phyloP scores from a whole-genome alignment of 2,797 vertebrate genomes.

The Tangara arthus region DNA sequence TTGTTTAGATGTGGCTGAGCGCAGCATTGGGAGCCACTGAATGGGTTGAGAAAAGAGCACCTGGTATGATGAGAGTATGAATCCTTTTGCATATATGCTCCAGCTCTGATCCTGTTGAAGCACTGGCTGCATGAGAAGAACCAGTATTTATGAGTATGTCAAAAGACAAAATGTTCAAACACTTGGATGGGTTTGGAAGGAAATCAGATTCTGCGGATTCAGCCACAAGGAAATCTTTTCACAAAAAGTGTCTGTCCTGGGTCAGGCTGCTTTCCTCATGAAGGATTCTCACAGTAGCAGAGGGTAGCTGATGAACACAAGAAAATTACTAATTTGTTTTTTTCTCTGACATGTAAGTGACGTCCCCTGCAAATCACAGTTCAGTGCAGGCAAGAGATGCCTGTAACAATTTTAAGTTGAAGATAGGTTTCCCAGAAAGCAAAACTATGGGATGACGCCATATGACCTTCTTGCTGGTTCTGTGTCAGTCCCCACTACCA shows the following conservation, averaged over 20 bases:
- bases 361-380: not conserved
- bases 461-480: not conserved
- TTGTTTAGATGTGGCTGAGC: not conserved
- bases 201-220: not conserved
- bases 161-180: not conserved
- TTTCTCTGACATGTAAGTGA: not conserved
- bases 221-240: not conserved
- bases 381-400: not conserved
- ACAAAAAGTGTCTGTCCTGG: not conserved
- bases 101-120: not conserved
- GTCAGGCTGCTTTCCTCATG: not conserved
- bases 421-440: not conserved
- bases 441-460: not conserved
- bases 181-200: not conserved
- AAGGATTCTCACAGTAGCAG: not conserved
- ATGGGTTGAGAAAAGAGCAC: not conserved
- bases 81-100: not conserved
- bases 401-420: not conserved
- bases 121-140: not conserved
- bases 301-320: not conserved
- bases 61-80: not conserved
- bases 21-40: not conserved
- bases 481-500: not conserved
- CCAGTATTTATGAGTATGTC: not conserved
- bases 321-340: not conserved